Conservation (phyloP, 2,888 invertebrate genomes). For the Apodemia mormo region DNA sequence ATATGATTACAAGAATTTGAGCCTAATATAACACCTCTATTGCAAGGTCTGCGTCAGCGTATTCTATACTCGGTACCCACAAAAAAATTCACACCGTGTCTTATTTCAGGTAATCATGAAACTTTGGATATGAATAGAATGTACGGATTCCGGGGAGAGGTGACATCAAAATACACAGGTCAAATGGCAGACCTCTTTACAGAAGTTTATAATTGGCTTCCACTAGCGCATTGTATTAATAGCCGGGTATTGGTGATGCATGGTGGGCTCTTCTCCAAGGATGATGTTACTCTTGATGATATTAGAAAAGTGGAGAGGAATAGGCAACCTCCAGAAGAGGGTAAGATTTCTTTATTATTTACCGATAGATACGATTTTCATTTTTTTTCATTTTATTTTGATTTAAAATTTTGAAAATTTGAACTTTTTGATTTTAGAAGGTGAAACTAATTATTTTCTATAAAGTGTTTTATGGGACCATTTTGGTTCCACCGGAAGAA, state of each 20-base stretch:
- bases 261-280: slow-evolving; percentile 97
- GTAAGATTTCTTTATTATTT: slow-evolving; percentile 56
- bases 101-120: slow-evolving; percentile 95
- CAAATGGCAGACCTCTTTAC: slow-evolving; percentile 99
- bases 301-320: slow-evolving; percentile 94
- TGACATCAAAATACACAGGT: slow-evolving; percentile 95
- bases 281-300: slow-evolving; percentile 96
- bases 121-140: slow-evolving; percentile 99
- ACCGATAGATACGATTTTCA: too few relatives aligned
- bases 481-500: too few relatives aligned
- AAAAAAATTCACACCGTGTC: too few relatives aligned
- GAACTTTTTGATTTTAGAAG: too few relatives aligned
- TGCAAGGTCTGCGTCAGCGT: too few relatives aligned
- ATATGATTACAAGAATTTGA: too few relatives aligned
- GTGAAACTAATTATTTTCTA: too few relatives aligned
- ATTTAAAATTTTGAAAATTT: too few relatives aligned
- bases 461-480: too few relatives aligned
- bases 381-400: too few relatives aligned
- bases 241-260: slow-evolving; percentile 93
- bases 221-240: slow-evolving; percentile 97
- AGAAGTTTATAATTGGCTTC: slow-evolving; percentile 99
- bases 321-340: slow-evolving; percentile 98
- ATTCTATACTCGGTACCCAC: too few relatives aligned
- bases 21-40: too few relatives aligned
- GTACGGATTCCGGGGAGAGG: slow-evolving; percentile 99